Percentiles rank a stretch among this genome's conserved stretches.
Evolutionary conservation across 2,888 invertebrate genomes (phyloP).

Genomic region (Homarus gammarus): DNA sequence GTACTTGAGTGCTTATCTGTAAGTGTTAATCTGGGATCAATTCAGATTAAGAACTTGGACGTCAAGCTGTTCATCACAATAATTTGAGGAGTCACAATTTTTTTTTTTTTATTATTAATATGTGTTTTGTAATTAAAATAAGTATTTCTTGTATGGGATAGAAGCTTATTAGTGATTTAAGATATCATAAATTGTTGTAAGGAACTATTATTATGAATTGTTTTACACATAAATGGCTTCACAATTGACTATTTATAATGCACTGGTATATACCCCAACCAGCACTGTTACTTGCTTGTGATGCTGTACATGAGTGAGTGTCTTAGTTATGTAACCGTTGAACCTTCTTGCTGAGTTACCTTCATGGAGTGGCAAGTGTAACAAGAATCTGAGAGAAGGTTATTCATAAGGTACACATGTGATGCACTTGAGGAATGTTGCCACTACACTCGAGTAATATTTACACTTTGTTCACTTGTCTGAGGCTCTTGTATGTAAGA

Average conservation of each 20-base stretch:
- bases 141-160: neutral
- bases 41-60: no score
- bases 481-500: no score
- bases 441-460: no score
- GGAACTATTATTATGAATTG: neutral
- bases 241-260: neutral
- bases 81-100: no score
- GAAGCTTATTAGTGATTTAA: neutral
- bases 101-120: no score
- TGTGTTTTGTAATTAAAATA: neutral
- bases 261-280: neutral
- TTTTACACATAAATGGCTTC: neutral
- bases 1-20: no score
- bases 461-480: no score
- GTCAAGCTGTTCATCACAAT: no score
- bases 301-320: neutral
- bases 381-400: no score
- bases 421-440: no score
- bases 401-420: no score
- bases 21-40: no score
- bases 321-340: neutral
- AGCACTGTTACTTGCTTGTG: neutral
- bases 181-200: neutral
- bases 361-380: neutral
- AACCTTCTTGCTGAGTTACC: neutral